phyloP scores from a whole-genome alignment of 2,888 invertebrate species.

The Cantharis nigra region DNA sequence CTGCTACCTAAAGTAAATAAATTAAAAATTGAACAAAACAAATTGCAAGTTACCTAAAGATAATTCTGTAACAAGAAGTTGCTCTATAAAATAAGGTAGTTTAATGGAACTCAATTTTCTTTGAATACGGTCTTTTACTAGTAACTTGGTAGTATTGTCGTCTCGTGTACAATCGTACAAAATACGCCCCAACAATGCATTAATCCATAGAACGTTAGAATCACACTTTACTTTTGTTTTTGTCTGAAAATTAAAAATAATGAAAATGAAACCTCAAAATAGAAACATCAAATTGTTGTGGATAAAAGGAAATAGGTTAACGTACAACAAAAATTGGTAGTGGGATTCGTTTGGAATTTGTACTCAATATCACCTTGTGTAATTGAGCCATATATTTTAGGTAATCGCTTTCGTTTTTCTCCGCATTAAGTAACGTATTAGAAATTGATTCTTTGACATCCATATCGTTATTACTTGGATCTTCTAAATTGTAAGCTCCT shows the following conservation, averaged over 20 bases:
- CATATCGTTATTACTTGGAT: not conserved
- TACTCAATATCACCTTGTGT: slow-evolving; percentile 39
- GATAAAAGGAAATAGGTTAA: not conserved
- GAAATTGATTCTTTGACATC: not conserved
- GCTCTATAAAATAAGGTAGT: slow-evolving; percentile 87
- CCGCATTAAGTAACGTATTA: slow-evolving; percentile 8
- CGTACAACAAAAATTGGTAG: not conserved
- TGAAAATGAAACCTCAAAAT: not conserved
- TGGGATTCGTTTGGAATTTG: not conserved
- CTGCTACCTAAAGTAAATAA: slow-evolving; percentile 50
- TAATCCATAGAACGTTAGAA: slow-evolving; percentile 71
- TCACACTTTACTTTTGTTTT: not conserved
- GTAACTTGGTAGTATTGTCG: slow-evolving; percentile 66
- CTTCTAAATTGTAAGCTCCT: slow-evolving; percentile 17
- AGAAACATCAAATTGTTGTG: not conserved
- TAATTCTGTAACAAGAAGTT: slow-evolving; percentile 75
- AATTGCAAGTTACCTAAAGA: slow-evolving; percentile 62
- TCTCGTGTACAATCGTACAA: slow-evolving; percentile 84
- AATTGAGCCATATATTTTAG: slow-evolving; percentile 48
- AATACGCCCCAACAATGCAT: slow-evolving; percentile 76
- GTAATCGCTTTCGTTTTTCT: slow-evolving; percentile 44
- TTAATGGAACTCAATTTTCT: slow-evolving; percentile 84
- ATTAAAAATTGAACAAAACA: not conserved
- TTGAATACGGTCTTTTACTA: slow-evolving; percentile 80
- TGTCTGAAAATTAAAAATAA: not conserved